These are phyloP conservation scores for Periophthalmodon schlosseri DNA, from an alignment of 2,113 vertebrate genomes.

Conservation along the genomic window DNA sequence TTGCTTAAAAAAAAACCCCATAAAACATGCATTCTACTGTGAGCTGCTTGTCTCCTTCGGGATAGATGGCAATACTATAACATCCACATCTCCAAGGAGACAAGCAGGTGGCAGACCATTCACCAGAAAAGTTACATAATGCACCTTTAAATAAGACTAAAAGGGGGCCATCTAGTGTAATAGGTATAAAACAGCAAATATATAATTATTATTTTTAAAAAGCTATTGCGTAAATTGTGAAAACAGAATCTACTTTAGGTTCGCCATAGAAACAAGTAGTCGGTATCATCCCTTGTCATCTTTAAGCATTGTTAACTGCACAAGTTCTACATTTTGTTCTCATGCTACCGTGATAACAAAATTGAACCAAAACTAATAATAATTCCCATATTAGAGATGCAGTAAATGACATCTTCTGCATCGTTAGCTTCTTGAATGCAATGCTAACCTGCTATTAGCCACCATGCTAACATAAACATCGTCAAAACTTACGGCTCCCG, in stretches of 20 bases:
- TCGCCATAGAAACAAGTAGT: neutral
- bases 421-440: neutral
- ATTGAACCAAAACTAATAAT: neutral
- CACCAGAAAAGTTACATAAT: too few relatives aligned
- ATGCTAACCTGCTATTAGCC: neutral
- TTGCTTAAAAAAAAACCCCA: too few relatives aligned
- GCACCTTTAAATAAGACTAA: too few relatives aligned
- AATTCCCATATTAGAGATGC: neutral
- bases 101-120: too few relatives aligned
- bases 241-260: neutral
- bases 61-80: too few relatives aligned
- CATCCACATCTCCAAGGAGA: too few relatives aligned
- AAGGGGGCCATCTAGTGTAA: too few relatives aligned
- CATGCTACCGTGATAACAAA: neutral
- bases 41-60: too few relatives aligned
- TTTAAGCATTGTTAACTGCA: neutral
- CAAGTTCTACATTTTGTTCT: neutral
- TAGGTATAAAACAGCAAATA: neutral
- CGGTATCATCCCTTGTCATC: neutral
- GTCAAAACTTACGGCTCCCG: constrained; percentile 30
- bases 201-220: neutral
- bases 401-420: neutral
- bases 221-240: neutral
- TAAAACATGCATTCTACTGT: too few relatives aligned
- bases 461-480: neutral